Conservation (phyloP, 2,888 invertebrate species). For the Folsomia candida region DNA sequence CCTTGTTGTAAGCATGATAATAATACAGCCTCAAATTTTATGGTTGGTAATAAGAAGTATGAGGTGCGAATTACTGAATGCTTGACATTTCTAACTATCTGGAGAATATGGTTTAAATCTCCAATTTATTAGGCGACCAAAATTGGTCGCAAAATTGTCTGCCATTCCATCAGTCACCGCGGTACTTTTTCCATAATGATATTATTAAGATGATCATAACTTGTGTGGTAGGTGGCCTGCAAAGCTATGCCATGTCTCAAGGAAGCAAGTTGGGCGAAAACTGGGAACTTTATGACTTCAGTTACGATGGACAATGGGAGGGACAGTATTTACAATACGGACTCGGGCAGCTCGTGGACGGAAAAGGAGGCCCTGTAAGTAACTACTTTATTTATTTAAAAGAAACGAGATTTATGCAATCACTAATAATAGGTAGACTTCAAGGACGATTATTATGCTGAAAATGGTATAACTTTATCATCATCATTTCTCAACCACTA, state of each 20-base stretch:
- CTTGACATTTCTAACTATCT: too few relatives aligned
- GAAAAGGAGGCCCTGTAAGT: slow-evolving; percentile 73
- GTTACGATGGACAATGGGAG: slow-evolving; percentile 81
- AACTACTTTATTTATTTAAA: too few relatives aligned
- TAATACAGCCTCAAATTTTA: too few relatives aligned
- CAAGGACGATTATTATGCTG: slow-evolving; percentile 64
- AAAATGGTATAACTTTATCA: slow-evolving; percentile 57
- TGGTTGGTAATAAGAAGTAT: too few relatives aligned
- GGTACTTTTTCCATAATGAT: too few relatives aligned
- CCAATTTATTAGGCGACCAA: too few relatives aligned
- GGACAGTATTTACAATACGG: slow-evolving; percentile 72
- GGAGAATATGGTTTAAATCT: too few relatives aligned
- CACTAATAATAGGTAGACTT: too few relatives aligned
- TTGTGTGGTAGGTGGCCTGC: slow-evolving; percentile 77
- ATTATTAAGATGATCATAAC: slow-evolving; percentile 2
- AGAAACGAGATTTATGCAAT: too few relatives aligned
- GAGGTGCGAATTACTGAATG: too few relatives aligned
- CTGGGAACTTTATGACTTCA: slow-evolving; percentile 77
- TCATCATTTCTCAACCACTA: not conserved
- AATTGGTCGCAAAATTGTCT: too few relatives aligned
- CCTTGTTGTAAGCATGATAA: too few relatives aligned
- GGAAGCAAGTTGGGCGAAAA: slow-evolving; percentile 77
- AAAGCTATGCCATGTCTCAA: slow-evolving; percentile 83
- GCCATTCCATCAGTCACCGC: not conserved
- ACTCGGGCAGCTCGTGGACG: slow-evolving; percentile 81